Evolutionary conservation across 92 coral and sea anemone genomes (phyloP), one percentile per base, ranked within the genome.

Genomic region (Muricea muricata): DNA sequence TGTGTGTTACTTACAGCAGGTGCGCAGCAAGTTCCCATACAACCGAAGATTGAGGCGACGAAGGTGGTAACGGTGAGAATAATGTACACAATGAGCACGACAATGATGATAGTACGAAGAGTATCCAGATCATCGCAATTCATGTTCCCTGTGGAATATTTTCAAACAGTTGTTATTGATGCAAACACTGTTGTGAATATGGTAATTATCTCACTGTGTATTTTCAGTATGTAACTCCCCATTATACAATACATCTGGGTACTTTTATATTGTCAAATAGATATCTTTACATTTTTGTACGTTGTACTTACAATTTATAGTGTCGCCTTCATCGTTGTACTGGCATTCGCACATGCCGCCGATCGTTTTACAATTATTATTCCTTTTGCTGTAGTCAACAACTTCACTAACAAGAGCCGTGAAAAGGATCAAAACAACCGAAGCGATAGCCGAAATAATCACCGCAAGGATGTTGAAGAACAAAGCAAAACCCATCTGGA

Each of bases 401-500:
- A 63, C 3, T 63, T 63, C 37, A 28, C 5, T 63, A 4, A 63
- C 1, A 0, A 4, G 37, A 28, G 37, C 70, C 10, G 70, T 28
- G 4, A 63, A 26, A 28, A 63, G 5, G 70, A 63, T 63, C 23
- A 63, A 63, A 25, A 73, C 17, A 0, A 45, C 29, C 41, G 79
- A 7, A n/a, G 56, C 79, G 7, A 23, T 21, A 21, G 56, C 12
- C 31, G 60, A 73, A 45, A 73, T 18, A 1, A 73, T n/a, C 17
- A 73, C 60, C 0, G 56, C 79, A n/a, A 73, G 42, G 55, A 73
- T 73, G 57, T 73, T 73, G 79, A 73, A 73, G 34, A 73, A 73
- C 55, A 73, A 50, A 42, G 79, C 79, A 23, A 42, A 73, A 23
- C 57, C 79, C 79, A 73, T 73, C 79, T 73, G 31, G 56, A 73